phyloP scores from a whole-genome alignment of 1,140 invertebrate species.

The Orchesella cincta region DNA sequence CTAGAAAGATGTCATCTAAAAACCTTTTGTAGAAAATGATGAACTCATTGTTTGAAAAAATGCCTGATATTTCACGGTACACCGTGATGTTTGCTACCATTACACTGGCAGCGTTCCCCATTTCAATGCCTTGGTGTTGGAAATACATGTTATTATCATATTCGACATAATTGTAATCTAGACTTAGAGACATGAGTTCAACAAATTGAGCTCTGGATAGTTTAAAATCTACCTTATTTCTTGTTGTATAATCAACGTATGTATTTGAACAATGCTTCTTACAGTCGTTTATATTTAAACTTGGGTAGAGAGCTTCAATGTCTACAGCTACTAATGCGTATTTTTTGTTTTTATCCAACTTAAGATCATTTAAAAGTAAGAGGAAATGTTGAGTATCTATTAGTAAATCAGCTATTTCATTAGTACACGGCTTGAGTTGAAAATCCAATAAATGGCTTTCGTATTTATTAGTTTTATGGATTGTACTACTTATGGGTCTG shows the following conservation, averaged over 20 bases:
- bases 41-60: background rate
- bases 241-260: no score
- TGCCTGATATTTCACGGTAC: background rate
- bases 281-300: slow-evolving; percentile 8
- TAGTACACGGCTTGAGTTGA: background rate
- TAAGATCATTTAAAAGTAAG: background rate
- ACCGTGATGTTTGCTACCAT: slow-evolving; percentile 8
- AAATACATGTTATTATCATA: background rate
- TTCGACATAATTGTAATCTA: slow-evolving; percentile 24
- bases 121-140: slow-evolving; percentile 13
- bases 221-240: no score
- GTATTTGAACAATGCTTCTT: slow-evolving; percentile 21
- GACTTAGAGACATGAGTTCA: background rate
- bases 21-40: slow-evolving; percentile 11
- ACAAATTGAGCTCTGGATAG: background rate
- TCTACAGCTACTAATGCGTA: background rate
- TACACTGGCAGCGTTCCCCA: slow-evolving; percentile 14
- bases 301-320: slow-evolving; percentile 6
- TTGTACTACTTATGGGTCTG: background rate
- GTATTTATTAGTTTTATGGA: slow-evolving; percentile 17
- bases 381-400: slow-evolving; percentile 19
- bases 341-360: background rate
- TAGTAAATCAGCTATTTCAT: background rate
- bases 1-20: slow-evolving; percentile 4
- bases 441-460: background rate